Percentiles rank a stretch among this genome's conserved stretches.
These are phyloP conservation scores for Lepetodrilus schrolli DNA, from an alignment of 2,888 invertebrate genomes.

Conservation along the genomic window DNA sequence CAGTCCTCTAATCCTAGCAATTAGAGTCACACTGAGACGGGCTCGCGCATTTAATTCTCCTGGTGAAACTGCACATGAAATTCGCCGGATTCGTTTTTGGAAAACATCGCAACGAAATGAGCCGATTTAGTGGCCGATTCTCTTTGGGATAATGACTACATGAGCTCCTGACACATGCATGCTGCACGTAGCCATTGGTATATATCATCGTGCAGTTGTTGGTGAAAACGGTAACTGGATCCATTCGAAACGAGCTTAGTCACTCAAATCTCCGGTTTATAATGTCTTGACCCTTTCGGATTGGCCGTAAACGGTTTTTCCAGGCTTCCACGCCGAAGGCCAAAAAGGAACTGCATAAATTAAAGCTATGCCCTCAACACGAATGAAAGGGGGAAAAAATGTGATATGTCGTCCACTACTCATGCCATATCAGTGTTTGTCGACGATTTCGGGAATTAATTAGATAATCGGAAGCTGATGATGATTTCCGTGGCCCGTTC, in stretches of 20 bases:
- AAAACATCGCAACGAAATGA: neutral
- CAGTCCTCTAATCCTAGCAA: constrained; percentile 22
- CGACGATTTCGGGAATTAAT: constrained; percentile 28
- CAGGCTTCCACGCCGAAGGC: neutral
- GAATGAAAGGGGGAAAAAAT: no score
- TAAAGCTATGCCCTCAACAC: neutral
- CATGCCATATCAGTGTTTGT: constrained; percentile 19
- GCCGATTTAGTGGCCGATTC: constrained; percentile 9
- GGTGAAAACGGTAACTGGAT: neutral
- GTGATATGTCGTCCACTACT: constrained; percentile 8
- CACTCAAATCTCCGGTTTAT: neutral
- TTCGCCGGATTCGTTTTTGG: neutral
- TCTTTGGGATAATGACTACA: neutral
- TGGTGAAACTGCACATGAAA: neutral
- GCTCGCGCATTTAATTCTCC: constrained; percentile 16
- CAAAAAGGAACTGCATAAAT: constrained; percentile 12
- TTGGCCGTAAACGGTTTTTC: neutral
- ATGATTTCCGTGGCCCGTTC: neutral
- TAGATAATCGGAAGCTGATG: constrained; percentile 28
- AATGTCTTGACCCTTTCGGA: neutral
- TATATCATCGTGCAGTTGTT: constrained; percentile 1
- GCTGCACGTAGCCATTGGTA: neutral
- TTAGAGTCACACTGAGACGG: neutral
- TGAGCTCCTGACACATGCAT: neutral
- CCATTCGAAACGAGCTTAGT: neutral